Conservation (phyloP, 2,797 vertebrate genomes). For the Tenualosa ilisha region DNA sequence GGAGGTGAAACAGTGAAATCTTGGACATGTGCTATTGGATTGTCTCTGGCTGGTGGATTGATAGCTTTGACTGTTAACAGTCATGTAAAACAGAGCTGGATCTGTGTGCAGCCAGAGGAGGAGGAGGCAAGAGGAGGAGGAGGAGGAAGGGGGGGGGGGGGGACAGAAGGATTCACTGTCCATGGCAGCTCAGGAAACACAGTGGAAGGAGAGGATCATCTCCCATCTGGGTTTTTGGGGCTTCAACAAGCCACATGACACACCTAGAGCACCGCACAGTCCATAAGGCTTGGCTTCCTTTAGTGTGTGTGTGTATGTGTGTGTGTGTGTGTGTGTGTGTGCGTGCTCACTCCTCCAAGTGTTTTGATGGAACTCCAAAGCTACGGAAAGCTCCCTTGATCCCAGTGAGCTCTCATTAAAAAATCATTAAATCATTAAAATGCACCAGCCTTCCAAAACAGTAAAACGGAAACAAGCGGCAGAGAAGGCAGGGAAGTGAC, state of each 20-base stretch:
- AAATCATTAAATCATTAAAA: constrained; percentile 38
- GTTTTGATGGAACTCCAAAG: constrained; percentile 24
- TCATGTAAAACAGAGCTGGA: constrained; percentile 53
- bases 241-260: constrained; percentile 18
- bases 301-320: constrained; percentile 19
- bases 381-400: constrained; percentile 14
- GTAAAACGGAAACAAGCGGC: not conserved
- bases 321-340: not conserved
- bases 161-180: constrained; percentile 10
- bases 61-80: constrained; percentile 57
- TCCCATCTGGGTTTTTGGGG: constrained; percentile 3
- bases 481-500: not conserved
- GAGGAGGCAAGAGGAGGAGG: not conserved
- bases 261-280: constrained; percentile 3
- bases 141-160: not conserved
- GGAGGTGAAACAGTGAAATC: constrained; percentile 33
- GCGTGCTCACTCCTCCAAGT: not conserved
- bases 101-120: constrained; percentile 6
- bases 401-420: constrained; percentile 13
- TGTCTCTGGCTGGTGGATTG: constrained; percentile 47
- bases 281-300: not conserved
- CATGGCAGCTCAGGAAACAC: constrained; percentile 19
- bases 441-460: constrained; percentile 21
- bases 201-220: constrained; percentile 20
- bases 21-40: constrained; percentile 35